Conservation (phyloP, 2,888 invertebrate genomes). For the Scotopteryx bipunctaria region DNA sequence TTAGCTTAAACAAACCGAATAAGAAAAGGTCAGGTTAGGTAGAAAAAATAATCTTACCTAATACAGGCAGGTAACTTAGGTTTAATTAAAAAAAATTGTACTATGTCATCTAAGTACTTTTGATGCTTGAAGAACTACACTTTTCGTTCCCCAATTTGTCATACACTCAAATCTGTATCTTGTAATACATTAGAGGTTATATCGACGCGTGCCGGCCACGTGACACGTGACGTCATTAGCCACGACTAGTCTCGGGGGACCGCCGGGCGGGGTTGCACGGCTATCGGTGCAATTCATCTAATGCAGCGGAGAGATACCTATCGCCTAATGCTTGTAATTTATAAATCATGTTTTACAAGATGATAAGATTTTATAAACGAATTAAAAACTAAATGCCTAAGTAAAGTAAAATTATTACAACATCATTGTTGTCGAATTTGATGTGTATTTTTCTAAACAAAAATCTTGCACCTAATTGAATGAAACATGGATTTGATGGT, state of each 20-base stretch:
- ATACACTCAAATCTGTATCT: conserved; percentile 38
- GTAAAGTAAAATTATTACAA: too few species aligned
- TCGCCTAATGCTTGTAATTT: conserved; percentile 26
- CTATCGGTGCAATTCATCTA: conserved; percentile 39
- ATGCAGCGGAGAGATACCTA: conserved; percentile 36
- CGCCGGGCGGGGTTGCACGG: too few species aligned
- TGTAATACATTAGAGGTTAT: conserved; percentile 59
- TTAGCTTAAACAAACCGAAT: too few species aligned
- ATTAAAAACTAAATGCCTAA: too few species aligned
- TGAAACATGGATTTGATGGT: too few species aligned
- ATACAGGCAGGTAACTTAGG: too few species aligned
- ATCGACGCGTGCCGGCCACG: conserved; percentile 72
- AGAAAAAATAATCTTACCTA: too few species aligned
- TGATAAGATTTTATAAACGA: background rate
- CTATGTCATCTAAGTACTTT: conserved; percentile 5
- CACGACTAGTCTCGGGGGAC: conserved; percentile 65
- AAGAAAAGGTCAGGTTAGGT: too few species aligned
- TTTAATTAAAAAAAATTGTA: too few species aligned
- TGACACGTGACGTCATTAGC: conserved; percentile 79
- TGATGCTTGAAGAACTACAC: conserved; percentile 10
- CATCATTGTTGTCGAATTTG: too few species aligned
- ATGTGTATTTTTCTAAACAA: too few species aligned
- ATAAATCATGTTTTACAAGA: conserved; percentile 7
- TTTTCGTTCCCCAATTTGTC: conserved; percentile 32
- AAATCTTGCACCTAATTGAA: too few species aligned